phyloP scores from a whole-genome alignment of 2,888 invertebrate species.

The Rhamphomyia laevipes region DNA sequence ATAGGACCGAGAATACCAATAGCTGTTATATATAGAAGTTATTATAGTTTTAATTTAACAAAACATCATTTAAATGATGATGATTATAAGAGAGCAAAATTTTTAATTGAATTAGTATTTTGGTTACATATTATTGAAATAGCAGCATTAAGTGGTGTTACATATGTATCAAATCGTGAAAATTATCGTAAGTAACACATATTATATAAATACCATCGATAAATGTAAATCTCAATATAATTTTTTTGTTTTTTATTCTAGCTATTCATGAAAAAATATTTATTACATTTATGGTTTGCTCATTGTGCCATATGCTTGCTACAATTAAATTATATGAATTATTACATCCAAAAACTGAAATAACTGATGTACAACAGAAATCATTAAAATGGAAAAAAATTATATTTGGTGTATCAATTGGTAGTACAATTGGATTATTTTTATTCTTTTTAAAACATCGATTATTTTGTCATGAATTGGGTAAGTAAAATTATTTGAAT shows the following conservation, averaged over 20 bases:
- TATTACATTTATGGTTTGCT: conserved; percentile 78
- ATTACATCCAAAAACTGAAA: conserved; percentile 24
- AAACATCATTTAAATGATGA: conserved; percentile 19
- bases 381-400: conserved; percentile 57
- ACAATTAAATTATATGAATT: conserved; percentile 47
- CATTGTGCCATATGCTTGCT: conserved; percentile 70
- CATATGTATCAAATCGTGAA: conserved; percentile 87
- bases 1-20: conserved; percentile 83
- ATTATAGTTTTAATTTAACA: conserved; percentile 51
- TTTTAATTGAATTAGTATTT: conserved; percentile 59
- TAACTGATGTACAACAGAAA: conserved; percentile 36
- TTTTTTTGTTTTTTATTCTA: conserved; percentile 38
- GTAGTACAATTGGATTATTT: conserved; percentile 70
- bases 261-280: conserved; percentile 86
- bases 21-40: conserved; percentile 74
- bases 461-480: conserved; percentile 77
- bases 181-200: conserved; percentile 78
- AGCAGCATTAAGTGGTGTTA: conserved; percentile 77
- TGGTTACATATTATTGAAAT: conserved; percentile 79
- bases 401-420: conserved; percentile 62
- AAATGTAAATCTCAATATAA: not conserved
- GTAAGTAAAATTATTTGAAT: conserved; percentile 44
- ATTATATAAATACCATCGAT: not conserved
- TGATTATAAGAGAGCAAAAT: conserved; percentile 39
- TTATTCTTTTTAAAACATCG: conserved; percentile 84